These are phyloP conservation scores for Drosophila histrio DNA, from an alignment of 2,888 invertebrate species.

Conservation along the genomic window DNA sequence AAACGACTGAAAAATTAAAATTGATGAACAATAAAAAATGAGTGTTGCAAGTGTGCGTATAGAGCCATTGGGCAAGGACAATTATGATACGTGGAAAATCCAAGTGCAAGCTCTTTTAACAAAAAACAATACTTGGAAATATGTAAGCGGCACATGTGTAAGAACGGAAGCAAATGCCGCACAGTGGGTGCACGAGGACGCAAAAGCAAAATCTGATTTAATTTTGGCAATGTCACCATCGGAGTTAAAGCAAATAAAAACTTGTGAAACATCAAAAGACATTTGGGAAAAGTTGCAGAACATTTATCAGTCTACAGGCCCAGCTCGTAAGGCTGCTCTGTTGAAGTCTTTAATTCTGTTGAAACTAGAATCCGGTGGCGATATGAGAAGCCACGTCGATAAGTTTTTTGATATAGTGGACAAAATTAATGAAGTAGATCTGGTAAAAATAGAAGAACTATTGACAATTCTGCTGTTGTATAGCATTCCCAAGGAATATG, in stretches of 20 bases:
- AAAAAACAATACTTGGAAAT: not conserved
- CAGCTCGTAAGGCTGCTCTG: too few species aligned
- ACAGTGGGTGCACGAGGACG: not conserved
- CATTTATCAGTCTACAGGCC: too few species aligned
- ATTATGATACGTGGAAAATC: conserved; percentile 14
- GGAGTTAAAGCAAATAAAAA: not conserved
- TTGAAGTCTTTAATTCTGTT: too few species aligned
- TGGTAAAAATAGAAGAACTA: too few species aligned
- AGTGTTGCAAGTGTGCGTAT: conserved; percentile 4
- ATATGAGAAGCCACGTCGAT: too few species aligned
- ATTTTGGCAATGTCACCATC: not conserved
- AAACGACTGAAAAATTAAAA: too few species aligned
- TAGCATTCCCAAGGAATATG: too few species aligned
- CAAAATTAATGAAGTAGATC: too few species aligned
- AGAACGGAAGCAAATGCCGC: not conserved
- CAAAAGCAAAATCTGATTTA: not conserved
- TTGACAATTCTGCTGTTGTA: too few species aligned
- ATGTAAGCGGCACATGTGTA: not conserved
- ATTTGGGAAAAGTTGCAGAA: not conserved
- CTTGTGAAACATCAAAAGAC: not conserved
- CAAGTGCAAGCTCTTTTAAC: not conserved
- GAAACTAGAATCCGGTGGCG: too few species aligned
- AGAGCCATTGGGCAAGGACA: conserved; percentile 8
- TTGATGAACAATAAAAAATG: not conserved
- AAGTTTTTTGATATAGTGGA: too few species aligned